Evolutionary conservation across 2,113 vertebrate genomes (phyloP), one percentile per base, ranked within the genome.

Genomic region (Gracilinanus agilis): DNA sequence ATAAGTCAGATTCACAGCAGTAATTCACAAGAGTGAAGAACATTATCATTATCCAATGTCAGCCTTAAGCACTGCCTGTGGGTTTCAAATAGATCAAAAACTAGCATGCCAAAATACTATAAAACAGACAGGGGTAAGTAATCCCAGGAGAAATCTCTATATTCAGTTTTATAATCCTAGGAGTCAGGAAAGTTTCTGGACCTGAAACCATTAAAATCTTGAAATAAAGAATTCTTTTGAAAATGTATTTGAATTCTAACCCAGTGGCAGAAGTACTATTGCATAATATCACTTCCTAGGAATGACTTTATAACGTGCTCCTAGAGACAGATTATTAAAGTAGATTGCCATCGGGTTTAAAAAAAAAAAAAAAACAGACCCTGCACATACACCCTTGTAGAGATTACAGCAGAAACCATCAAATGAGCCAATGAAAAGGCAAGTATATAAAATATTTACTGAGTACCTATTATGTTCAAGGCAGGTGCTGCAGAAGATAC

Each of bases 221-320:
- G 24, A 88, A 95, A 88, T 49, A 6, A 56, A 75, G 29, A 54
- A 67, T 49, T 53, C 44, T 8, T 91, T 94, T 89, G 40, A 88
- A 92, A 93, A 96, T 44, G 54, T 29, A 92, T 44, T n/a, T 90
- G 89, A 93, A 90, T 88, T 92, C 67, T 93, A 91, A 55, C 53
- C 67, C 88, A 91, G 61, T 55, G 2, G 24, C 92, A 97, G 91
- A 91, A 90, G 0, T 21, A 27, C 94, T n/a, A 54, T 16, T 56
- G 56, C 44, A 34, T 61, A 94, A 94, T 90, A 16, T 40, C 49
- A 91, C 2, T 93, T 53, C 91, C 3, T 93, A 94, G 49, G 53
- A 95, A 90, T 0, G 3, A 23, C 44, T 95, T 53, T n/a, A 1
- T 55, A 16, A 12, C 0, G 0, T 49, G 7, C 67, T 40, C 67